Percentiles rank a stretch among this genome's conserved stretches.
Evolutionary conservation across 2,113 vertebrate genomes (phyloP).

Genomic region (Terrapene triunguis): DNA sequence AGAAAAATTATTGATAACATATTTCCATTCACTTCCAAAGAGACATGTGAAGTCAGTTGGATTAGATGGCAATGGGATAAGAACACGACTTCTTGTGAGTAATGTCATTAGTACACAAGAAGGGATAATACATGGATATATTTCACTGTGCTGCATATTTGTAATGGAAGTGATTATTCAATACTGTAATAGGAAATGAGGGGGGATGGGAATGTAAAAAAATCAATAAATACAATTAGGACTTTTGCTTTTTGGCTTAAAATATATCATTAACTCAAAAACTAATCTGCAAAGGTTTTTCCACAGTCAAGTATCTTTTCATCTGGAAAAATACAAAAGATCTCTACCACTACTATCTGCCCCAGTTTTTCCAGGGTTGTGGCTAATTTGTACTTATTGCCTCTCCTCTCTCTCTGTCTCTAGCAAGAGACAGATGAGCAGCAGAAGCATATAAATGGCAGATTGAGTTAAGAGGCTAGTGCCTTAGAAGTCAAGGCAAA

Average conservation of each 20-base stretch:
- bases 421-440: conserved; percentile 65
- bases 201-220: not conserved
- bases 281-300: not conserved
- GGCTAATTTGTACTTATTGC: conserved; percentile 73
- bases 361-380: conserved; percentile 70
- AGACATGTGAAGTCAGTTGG: conserved; percentile 1
- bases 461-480: conserved; percentile 48
- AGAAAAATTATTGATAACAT: not conserved
- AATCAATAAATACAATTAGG: not conserved
- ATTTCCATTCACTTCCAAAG: conserved; percentile 22
- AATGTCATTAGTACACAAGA: not conserved
- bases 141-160: not conserved
- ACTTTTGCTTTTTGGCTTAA: not conserved
- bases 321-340: conserved; percentile 9
- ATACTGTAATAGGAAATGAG: conserved; percentile 4
- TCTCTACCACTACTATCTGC: conserved; percentile 68
- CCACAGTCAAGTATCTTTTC: conserved; percentile 11
- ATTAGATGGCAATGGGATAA: not conserved
- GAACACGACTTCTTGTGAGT: not conserved
- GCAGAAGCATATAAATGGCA: conserved; percentile 58
- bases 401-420: conserved; percentile 59
- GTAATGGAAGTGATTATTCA: not conserved
- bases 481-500: conserved; percentile 43
- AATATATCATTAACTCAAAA: conserved; percentile 18
- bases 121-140: conserved; percentile 30